Evolutionary conservation across 1,140 invertebrate species (phyloP), one percentile per base, ranked within the genome.

Genomic region (Lasioglossum albipes): DNA sequence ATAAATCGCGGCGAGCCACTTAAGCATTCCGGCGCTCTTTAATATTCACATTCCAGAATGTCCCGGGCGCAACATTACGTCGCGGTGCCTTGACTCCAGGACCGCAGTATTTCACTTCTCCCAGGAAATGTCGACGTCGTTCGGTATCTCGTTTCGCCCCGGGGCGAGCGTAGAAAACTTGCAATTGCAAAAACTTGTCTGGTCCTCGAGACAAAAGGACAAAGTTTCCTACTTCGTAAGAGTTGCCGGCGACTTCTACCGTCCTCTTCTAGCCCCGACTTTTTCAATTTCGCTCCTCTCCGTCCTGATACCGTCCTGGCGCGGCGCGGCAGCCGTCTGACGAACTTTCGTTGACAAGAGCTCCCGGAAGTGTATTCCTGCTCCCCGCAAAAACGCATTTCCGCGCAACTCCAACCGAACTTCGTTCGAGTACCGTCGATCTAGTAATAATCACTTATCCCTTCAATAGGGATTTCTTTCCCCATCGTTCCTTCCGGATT

Each of bases 191-290:
- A 78, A 87, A 87, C 84, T 87, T 82, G 85, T 84, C 82, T 87
- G 72, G 52, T 81, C 54, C 31, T 54, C 70, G 66, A 73, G 84
- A 83, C 70, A 87, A 87, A 87, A 85, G 70, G 49, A 75, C 64
- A 18, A 86, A 87, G 69, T 86, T 90, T 85, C 81, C 70, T 71
- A 82, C 83, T 62, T 41, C 73, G 84, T 82, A 83, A 87, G 82
- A 81, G 82, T 84, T 84, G 87, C 75, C 65, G 62, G 83, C 85
- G 84, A 87, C 87, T 89, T 87, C 85, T 90, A 82, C 64, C 66
- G 79, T 71, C 66, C 79, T 66, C 36, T 49, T 79, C 22, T 41
- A 27, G 54, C 54, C 42, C 36, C 73, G 64, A 76, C 74, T 84
- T 57, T 85, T 77, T 79, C 52, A 75, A 62, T 81, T 69, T 79